Base-by-base conservation (phyloP, 1,140 invertebrate species). In the Eubasilissa regina region DNA sequence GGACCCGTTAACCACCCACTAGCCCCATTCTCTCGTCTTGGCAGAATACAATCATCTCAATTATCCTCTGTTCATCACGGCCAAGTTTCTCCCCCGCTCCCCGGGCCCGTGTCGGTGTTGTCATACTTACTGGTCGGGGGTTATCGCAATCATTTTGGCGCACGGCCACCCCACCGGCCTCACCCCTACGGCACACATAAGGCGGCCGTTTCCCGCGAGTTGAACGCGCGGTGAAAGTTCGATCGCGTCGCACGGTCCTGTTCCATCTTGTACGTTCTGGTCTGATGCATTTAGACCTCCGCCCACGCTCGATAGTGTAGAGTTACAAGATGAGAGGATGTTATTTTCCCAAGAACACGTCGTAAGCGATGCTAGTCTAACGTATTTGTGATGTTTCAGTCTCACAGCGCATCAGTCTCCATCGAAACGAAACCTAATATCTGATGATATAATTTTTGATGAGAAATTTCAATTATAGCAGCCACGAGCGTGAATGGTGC, bases 271-370 rank as follows among this genome's bases (percentile, higher is more conserved):
- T 7, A 66, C 12, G n/a, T n/a, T 13, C 13, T 43, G n/a, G n/a
- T n/a, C 66, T 45, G 45, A 70, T 70, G 66, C 66, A 70, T 70
- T 70, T 70, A 70, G 66, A 13, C 66, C 66, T 45, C 66, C 66
- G 66, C 66, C 66, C 66, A 70, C 66, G 45, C n/a, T 15, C 44
- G 60, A 15, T 10, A 12, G 66, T 53, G 45, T 70, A 48, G 66
- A 48, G 47, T 70, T 70, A 48, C 66, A 70, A n/a, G 13, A 35
- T 17, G 45, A 35, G 6, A 6, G 6, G 25, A 25, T 15, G 47
- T 13, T 48, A 15, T 47, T 70, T 17, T 70, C 45, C 35, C 44
- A 47, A 68, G 44, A 64, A 25, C 60, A 21, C 19, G 25, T 6
- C 6, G 25, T 6, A 6, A 35, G 25, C 25, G 25, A 35, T 6